phyloP scores from a whole-genome alignment of 1,140 invertebrate genomes.

The Zelostemma sp. region DNA sequence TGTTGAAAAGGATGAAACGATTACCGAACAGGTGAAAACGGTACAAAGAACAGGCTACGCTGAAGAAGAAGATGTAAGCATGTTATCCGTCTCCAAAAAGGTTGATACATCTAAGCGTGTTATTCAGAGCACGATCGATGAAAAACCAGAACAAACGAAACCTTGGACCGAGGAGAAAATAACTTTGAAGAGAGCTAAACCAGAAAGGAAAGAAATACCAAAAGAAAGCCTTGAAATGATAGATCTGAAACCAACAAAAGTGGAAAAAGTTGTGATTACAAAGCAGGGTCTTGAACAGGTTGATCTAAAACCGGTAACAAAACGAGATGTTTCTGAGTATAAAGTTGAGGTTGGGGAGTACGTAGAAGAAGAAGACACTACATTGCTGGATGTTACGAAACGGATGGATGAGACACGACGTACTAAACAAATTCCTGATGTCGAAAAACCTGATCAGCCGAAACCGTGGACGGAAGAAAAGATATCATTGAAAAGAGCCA shows the following conservation, averaged over 20 bases:
- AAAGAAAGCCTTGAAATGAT: slow-evolving; percentile 56
- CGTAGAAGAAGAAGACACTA: slow-evolving; percentile 46
- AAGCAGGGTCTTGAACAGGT: slow-evolving; percentile 58
- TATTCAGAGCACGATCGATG: slow-evolving; percentile 17
- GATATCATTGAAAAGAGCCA: slow-evolving; percentile 53
- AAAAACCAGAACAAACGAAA: slow-evolving; percentile 60
- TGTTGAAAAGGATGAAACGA: slow-evolving; percentile 57
- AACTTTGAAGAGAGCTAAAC: slow-evolving; percentile 53
- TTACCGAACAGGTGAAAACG: slow-evolving; percentile 6
- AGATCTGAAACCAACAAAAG: slow-evolving; percentile 71
- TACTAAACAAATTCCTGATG: slow-evolving; percentile 19
- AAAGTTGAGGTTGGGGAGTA: slow-evolving; percentile 15
- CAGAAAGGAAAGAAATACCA: slow-evolving; percentile 57
- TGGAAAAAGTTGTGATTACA: slow-evolving; percentile 52
- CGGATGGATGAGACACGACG: slow-evolving; percentile 33
- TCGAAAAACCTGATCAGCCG: slow-evolving; percentile 24
- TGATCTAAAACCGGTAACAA: slow-evolving; percentile 55
- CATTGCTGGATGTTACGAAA: slow-evolving; percentile 42
- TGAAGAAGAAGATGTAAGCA: slow-evolving; percentile 37
- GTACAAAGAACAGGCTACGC: slow-evolving; percentile 26
- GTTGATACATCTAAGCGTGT: slow-evolving; percentile 20
- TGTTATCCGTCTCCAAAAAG: slow-evolving; percentile 14
- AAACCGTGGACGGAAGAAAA: slow-evolving; percentile 61
- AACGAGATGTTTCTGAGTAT: not conserved
- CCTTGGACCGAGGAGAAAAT: slow-evolving; percentile 71